phyloP scores from a whole-genome alignment of 1,140 invertebrate species.

The Berghia stephanieae region DNA sequence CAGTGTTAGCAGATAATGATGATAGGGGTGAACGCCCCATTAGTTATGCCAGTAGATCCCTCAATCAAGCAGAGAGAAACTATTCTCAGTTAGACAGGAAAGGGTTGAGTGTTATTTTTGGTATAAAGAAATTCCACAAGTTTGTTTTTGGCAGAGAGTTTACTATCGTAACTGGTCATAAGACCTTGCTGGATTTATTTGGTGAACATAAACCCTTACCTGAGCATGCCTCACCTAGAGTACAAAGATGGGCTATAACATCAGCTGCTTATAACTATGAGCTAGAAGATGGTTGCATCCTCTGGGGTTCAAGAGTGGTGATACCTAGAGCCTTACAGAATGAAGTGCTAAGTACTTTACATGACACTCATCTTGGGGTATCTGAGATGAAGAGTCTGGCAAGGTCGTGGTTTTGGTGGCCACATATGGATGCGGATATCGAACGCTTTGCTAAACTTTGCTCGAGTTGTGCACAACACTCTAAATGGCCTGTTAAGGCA shows the following conservation, averaged over 20 bases:
- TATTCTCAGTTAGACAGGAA: conserved; percentile 71
- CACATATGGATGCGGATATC: too few species aligned
- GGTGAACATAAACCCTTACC: conserved; percentile 55
- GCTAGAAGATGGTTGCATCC: too few species aligned
- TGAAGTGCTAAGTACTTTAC: too few species aligned
- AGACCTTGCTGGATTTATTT: conserved; percentile 66
- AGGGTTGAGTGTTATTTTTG: conserved; percentile 69
- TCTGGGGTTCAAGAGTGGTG: too few species aligned
- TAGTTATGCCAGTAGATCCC: conserved; percentile 65
- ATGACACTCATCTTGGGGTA: too few species aligned
- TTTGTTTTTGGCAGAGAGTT: conserved; percentile 68
- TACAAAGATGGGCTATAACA: conserved; percentile 52
- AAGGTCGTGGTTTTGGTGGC: too few species aligned
- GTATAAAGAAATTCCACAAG: conserved; percentile 68
- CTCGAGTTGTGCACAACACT: too few species aligned
- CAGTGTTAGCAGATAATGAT: too few species aligned
- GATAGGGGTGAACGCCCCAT: conserved; percentile 65
- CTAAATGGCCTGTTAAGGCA: too few species aligned
- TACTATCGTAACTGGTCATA: conserved; percentile 67
- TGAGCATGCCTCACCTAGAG: conserved; percentile 45
- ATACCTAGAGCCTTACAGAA: too few species aligned
- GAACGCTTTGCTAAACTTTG: too few species aligned
- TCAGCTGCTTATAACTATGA: conserved; percentile 53
- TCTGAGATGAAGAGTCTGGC: too few species aligned
- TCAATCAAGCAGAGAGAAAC: conserved; percentile 67